A percentile compares a stretch with the other conserved stretches of the same genome.
phyloP scores from a whole-genome alignment of 2,888 invertebrate species.

The Scaptomyza polygonia region DNA sequence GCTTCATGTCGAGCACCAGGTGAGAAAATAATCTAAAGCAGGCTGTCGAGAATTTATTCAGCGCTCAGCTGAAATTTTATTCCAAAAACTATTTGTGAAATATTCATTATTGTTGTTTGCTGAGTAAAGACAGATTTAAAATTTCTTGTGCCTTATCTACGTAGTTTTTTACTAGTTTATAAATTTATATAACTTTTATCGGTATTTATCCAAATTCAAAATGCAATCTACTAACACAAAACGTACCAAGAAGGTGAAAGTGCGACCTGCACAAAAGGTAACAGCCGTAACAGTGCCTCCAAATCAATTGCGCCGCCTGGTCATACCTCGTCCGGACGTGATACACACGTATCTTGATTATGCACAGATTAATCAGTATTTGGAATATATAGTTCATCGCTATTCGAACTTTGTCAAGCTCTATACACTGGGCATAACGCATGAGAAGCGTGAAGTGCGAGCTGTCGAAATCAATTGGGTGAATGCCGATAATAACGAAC shows the following conservation, averaged over 20 bases:
- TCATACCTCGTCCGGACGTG: slow-evolving; percentile 78
- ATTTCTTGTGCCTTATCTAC: slow-evolving; percentile 32
- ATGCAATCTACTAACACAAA: slow-evolving; percentile 51
- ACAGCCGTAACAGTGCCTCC: neutral
- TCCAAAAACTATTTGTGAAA: neutral
- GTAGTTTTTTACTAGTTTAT: neutral
- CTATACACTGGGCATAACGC: slow-evolving; percentile 79
- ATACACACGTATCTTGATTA: slow-evolving; percentile 78
- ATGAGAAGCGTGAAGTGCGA: slow-evolving; percentile 78
- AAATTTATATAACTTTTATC: neutral
- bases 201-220: neutral
- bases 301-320: slow-evolving; percentile 41
- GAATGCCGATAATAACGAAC: slow-evolving; percentile 61
- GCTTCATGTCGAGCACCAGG: slow-evolving; percentile 64
- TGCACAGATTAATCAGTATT: slow-evolving; percentile 80
- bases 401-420: slow-evolving; percentile 77
- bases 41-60: slow-evolving; percentile 28
- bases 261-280: slow-evolving; percentile 18
- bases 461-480: slow-evolving; percentile 82
- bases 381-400: slow-evolving; percentile 78
- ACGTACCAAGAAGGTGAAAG: slow-evolving; percentile 51
- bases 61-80: neutral
- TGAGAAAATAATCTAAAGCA: slow-evolving; percentile 45
- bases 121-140: slow-evolving; percentile 8
- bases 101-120: slow-evolving; percentile 16